Evolutionary conservation across 2,888 invertebrate species (phyloP), one percentile per base, ranked within the genome.

Genomic region (Apeira syringaria): DNA sequence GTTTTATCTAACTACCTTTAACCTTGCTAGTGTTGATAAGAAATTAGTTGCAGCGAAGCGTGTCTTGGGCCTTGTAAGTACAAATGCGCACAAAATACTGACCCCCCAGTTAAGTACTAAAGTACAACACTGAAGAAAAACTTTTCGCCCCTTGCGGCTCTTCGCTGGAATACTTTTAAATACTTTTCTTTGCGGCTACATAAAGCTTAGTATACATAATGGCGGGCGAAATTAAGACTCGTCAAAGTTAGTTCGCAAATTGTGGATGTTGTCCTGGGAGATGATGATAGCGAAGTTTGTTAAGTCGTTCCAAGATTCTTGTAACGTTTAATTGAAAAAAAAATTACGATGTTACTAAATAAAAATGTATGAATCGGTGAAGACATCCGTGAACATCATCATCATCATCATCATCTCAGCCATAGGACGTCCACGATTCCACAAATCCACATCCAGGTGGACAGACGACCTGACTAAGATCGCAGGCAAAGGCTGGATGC

Each of bases 191-290:
- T 43, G 49, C 49, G 53, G 59, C 61, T 58, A 61, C 61, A 64
- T 67, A 66, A 68, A 61, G 59, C 61, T 60, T 47, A 61, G 68
- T 68, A 20, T 20, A 67, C 61, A 65, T 60, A 68, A 56, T 57
- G 47, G 54, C 42, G 52, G 41, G 53, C 53, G 37, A 43, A 47
- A 36, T 37, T 43, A 41, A 41, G 45, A 46, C 61, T 65, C 64
- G 60, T 56, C 59, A 52, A 61, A 67, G 59, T 68, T 53, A 58
- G 61, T 53, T 64, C 59, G 61, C 61, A 61, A 64, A 65, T 68
- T 64, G 56, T 54, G 50, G 64, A 61, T 59, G 65, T 61, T 60
- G 62, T 64, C 56, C 56, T 53, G 39, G 25, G 41, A 33, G 40
- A 36, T 50, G 55, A 52, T 55, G 45, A 34, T 45, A 46, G 39